Conservation (phyloP, 1,140 invertebrate genomes). For the Mesaphorura yosii region DNA sequence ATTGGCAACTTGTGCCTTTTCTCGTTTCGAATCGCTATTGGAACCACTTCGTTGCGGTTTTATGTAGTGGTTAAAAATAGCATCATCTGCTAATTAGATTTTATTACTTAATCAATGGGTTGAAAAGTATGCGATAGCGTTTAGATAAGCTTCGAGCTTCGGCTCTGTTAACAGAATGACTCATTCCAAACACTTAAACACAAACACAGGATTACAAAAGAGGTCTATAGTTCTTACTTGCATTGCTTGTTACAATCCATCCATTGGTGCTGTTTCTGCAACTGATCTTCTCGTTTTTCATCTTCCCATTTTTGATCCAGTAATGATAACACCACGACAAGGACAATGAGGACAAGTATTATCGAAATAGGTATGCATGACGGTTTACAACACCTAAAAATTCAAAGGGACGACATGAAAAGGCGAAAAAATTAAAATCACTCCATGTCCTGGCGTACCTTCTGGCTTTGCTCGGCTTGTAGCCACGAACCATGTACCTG, state of each 20-base stretch:
- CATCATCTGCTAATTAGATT: too few species aligned
- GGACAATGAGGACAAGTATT: constrained; percentile 58
- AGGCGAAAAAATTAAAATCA: constrained; percentile 1
- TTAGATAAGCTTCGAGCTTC: too few species aligned
- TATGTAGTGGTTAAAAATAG: too few species aligned
- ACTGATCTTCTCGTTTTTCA: constrained; percentile 20
- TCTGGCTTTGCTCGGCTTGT: constrained; percentile 25
- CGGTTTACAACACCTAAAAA: constrained; percentile 50
- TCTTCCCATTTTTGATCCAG: constrained; percentile 46
- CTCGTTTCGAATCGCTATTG: too few species aligned
- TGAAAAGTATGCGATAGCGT: too few species aligned
- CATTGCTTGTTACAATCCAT: constrained; percentile 27
- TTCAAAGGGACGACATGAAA: too few species aligned
- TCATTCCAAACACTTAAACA: not conserved
- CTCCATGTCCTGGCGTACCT: constrained; percentile 18
- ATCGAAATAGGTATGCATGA: constrained; percentile 67
- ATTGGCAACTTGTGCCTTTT: too few species aligned
- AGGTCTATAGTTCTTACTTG: constrained; percentile 24
- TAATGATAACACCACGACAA: constrained; percentile 62
- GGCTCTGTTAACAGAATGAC: not conserved
- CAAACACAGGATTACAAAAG: not conserved
- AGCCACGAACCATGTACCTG: constrained; percentile 28
- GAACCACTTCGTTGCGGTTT: too few species aligned
- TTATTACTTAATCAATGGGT: too few species aligned
- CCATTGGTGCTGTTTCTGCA: constrained; percentile 22